Evolutionary conservation across 2,113 vertebrate species (phyloP), one percentile per base, ranked within the genome.

Genomic region (Anarhynchus alexandrinus): DNA sequence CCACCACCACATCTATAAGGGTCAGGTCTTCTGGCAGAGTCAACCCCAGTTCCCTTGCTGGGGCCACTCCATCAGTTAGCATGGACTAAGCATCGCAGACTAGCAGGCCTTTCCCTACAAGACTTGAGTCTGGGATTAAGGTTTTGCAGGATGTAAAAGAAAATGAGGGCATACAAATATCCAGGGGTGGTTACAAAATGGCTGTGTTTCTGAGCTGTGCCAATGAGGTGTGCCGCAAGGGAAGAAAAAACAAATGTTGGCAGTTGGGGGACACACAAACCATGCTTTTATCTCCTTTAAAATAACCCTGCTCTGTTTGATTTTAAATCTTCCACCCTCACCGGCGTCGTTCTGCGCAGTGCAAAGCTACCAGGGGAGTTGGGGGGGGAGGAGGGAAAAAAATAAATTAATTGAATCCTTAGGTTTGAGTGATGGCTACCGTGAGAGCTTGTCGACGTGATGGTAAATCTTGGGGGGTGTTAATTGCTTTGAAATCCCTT

Each of bases 381-480:
- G 67, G 42, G 84, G 57, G 58, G 89, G 62, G 13, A 57, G 49
- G 59, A 43, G 43, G 43, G 49, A 89, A 57, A 67, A 94, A 73
- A 92, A 51, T 90, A 61, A 27, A 38, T 92, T 94, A 97, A 96
- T 97, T 65, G 96, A 97, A 93, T 95, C 94, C 92, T 96, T 95
- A 95, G 10, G 16, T 93, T 86, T 94, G 92, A 94, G 95, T 93
- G 93, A 97, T 94, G 94, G 96, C 88, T 95, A 96, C 90, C 96
- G 72, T 84, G 82, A 85, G 95, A 70, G 57, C 92, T 96, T 96
- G 93, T 88, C 69, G 61, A 87, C 93, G 89, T 74, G 91, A 91
- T 88, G 92, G 85, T 90, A 90, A 92, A 96, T 95, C 95, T 74
- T 80, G 69, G 82, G 90, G 90, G 74, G 72, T 89, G 79, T 88